Percentiles rank a stretch among this genome's conserved stretches.
These are phyloP conservation scores for Mesoligia furuncula DNA, from an alignment of 2,888 invertebrate genomes.

Conservation along the genomic window DNA sequence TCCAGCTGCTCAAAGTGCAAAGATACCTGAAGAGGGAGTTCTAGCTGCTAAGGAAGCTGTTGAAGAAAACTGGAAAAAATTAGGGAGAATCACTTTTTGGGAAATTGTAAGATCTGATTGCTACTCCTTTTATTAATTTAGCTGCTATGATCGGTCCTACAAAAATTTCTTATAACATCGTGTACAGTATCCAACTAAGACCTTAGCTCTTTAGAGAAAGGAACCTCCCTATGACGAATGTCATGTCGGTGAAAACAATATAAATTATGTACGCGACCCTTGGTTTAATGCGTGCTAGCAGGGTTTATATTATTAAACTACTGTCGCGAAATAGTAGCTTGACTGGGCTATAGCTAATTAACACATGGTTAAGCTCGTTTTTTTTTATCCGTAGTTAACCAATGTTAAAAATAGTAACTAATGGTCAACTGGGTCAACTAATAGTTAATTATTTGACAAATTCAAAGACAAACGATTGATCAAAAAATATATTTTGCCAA, in stretches of 20 bases:
- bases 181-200: not conserved
- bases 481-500: too few species aligned
- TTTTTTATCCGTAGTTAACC: too few species aligned
- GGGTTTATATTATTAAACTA: not conserved
- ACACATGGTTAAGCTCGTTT: too few species aligned
- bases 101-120: conserved; percentile 75
- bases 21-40: conserved; percentile 83
- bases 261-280: not conserved
- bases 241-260: not conserved
- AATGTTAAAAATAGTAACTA: too few species aligned
- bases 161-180: not conserved
- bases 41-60: conserved; percentile 75
- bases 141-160: too few species aligned
- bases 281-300: not conserved
- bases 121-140: not conserved
- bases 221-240: not conserved
- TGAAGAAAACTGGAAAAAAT: conserved; percentile 68
- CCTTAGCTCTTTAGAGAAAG: not conserved
- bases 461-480: too few species aligned
- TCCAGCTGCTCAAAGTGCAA: conserved; percentile 88
- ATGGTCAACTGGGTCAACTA: too few species aligned
- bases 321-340: not conserved
- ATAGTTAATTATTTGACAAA: too few species aligned
- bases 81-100: conserved; percentile 80
- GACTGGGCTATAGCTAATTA: not conserved